Percentiles rank a stretch among this genome's conserved stretches.
Evolutionary conservation across 2,113 vertebrate genomes (phyloP).

Genomic region (Trinectes maculatus): DNA sequence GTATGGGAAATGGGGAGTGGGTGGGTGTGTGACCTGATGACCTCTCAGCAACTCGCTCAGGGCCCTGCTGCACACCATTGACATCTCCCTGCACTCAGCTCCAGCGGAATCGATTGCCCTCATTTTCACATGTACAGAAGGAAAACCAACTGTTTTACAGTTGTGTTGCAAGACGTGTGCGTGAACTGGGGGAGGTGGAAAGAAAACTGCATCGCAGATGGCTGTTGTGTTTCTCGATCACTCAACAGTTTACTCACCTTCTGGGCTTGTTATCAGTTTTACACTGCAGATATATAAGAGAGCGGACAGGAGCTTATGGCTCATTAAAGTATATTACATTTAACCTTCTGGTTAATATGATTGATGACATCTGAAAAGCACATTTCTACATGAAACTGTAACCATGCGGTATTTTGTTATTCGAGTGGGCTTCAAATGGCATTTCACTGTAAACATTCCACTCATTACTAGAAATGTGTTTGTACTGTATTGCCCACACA

Average conservation of each 20-base stretch:
- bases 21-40: conserved; percentile 74
- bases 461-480: not conserved
- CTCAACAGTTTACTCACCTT: conserved; percentile 73
- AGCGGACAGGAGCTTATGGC: conserved; percentile 48
- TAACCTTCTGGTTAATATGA: conserved; percentile 32
- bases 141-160: conserved; percentile 71
- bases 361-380: conserved; percentile 17
- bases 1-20: conserved; percentile 76
- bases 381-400: conserved; percentile 20
- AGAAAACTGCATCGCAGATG: conserved; percentile 74
- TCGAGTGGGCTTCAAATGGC: conserved; percentile 10
- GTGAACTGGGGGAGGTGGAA: conserved; percentile 75
- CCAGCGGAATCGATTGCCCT: conserved; percentile 72
- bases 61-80: conserved; percentile 58
- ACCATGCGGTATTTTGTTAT: not conserved
- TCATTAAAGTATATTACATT: conserved; percentile 29
- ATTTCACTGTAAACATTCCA: conserved; percentile 24
- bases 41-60: conserved; percentile 67
- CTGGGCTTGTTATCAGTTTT: conserved; percentile 69
- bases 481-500: conserved; percentile 12
- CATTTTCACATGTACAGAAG: conserved; percentile 73
- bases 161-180: conserved; percentile 72
- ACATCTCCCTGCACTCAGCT: conserved; percentile 67
- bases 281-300: conserved; percentile 33
- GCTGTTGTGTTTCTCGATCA: conserved; percentile 71